Percentiles rank a stretch among this genome's conserved stretches.
Conservation (phyloP, 2,888 invertebrate genomes). For the Nomada ruficornis region DNA sequence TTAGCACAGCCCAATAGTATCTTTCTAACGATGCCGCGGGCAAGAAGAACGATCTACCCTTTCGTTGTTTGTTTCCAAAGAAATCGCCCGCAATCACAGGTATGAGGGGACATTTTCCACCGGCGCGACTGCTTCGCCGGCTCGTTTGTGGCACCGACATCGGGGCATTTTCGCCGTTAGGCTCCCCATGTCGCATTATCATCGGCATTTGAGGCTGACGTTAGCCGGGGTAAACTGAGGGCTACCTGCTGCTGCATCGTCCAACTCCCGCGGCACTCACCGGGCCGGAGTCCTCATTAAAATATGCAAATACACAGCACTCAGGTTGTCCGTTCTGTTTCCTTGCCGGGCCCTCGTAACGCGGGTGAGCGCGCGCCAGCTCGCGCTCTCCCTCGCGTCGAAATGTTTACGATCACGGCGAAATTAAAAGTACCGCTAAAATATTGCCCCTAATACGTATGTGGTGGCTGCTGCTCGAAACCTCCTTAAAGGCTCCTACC, state of each 20-base stretch:
- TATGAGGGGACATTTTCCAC: constrained; percentile 12
- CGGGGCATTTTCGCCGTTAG: constrained; percentile 58
- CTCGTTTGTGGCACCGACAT: constrained; percentile 46
- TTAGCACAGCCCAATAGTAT: too few relatives aligned
- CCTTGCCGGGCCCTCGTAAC: constrained; percentile 63
- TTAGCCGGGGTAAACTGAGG: constrained; percentile 57
- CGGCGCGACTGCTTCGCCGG: too few relatives aligned
- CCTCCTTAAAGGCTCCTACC: constrained; percentile 48
- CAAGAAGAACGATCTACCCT: too few relatives aligned
- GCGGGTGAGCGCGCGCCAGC: constrained; percentile 25
- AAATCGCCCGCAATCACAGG: background rate
- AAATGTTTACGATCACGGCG: constrained; percentile 83
- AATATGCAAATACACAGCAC: constrained; percentile 82
- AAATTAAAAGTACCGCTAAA: constrained; percentile 84
- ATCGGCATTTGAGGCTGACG: constrained; percentile 75
- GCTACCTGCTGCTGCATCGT: constrained; percentile 69
- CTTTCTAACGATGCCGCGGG: too few relatives aligned
- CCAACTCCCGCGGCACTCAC: constrained; percentile 71
- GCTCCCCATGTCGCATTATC: constrained; percentile 77
- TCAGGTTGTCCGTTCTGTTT: constrained; percentile 76
- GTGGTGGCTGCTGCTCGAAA: constrained; percentile 57
- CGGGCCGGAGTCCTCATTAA: constrained; percentile 81
- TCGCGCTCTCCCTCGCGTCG: constrained; percentile 72
- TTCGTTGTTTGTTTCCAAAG: background rate
- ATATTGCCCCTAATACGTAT: constrained; percentile 80